A percentile compares a stretch with the other conserved stretches of the same genome.
Conservation (phyloP, 2,888 invertebrate genomes). For the Aleiodes leptofemur region DNA sequence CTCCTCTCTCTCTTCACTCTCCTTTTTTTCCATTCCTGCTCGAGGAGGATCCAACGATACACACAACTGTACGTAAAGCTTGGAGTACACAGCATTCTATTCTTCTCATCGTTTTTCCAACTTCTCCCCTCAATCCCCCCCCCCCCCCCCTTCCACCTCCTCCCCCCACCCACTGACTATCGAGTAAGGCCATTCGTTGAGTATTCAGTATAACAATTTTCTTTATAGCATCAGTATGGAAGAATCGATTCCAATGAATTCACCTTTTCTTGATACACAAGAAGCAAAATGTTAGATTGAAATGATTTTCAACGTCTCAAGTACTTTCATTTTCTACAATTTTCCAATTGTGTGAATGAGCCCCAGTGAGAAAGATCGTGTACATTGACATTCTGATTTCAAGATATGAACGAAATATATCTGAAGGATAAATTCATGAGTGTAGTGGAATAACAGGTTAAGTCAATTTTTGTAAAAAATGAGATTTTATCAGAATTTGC, state of each 20-base stretch:
- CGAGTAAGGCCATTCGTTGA: constrained; percentile 27
- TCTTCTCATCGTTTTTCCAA: constrained; percentile 30
- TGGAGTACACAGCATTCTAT: constrained; percentile 5
- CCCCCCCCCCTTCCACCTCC: constrained; percentile 22
- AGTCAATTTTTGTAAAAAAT: too few species aligned
- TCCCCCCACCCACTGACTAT: background rate
- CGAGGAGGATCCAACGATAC: background rate
- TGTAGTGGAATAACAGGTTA: too few species aligned
- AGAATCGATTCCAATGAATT: constrained; percentile 40
- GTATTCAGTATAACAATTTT: constrained; percentile 39
- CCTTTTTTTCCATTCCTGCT: constrained; percentile 8
- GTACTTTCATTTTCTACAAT: background rate
- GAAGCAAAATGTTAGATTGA: constrained; percentile 2
- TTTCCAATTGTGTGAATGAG: too few species aligned
- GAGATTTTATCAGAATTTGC: too few species aligned
- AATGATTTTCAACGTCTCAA: background rate
- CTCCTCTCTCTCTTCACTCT: too few species aligned
- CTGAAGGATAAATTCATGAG: too few species aligned
- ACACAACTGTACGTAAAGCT: constrained; percentile 26
- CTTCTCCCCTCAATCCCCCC: background rate
- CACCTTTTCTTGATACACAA: background rate
- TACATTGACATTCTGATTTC: too few species aligned
- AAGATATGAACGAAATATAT: too few species aligned
- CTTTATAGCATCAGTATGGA: constrained; percentile 19
- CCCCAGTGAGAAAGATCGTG: too few species aligned